phyloP scores from a whole-genome alignment of 1,140 invertebrate genomes.

The Cardiocondyla obscurior region DNA sequence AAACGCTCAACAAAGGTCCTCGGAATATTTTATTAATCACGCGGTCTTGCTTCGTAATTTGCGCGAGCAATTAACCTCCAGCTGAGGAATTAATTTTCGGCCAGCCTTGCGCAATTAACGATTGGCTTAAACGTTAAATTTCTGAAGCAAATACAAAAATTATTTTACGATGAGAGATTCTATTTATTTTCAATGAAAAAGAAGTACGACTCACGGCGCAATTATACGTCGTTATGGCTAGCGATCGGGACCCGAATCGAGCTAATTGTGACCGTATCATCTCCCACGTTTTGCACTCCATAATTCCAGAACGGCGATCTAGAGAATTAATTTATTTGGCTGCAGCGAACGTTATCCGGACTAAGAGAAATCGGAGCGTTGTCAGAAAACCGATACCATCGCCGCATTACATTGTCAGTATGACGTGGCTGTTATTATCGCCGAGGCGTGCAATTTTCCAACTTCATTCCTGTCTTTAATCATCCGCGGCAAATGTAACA shows the following conservation, averaged over 20 bases:
- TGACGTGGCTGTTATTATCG: slow-evolving; percentile 34
- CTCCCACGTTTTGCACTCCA: not conserved
- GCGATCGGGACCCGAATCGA: not conserved
- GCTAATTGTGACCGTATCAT: not conserved
- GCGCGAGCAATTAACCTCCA: not conserved
- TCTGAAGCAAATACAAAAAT: not conserved
- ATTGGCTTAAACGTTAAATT: not conserved
- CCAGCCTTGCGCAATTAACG: not conserved
- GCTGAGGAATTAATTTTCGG: slow-evolving; percentile 27
- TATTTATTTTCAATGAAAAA: not conserved
- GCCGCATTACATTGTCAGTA: slow-evolving; percentile 7
- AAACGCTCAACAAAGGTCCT: not conserved
- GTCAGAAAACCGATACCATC: not conserved
- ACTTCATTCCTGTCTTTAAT: slow-evolving; percentile 37
- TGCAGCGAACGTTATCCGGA: not conserved
- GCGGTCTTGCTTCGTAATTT: not conserved
- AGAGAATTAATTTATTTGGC: slow-evolving; percentile 8
- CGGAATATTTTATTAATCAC: slow-evolving; percentile 13
- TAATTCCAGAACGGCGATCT: not conserved
- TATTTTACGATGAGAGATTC: not conserved
- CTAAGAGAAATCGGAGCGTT: slow-evolving; percentile 8
- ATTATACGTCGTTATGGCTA: not conserved
- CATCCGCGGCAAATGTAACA: slow-evolving; percentile 20
- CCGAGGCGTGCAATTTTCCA: slow-evolving; percentile 26
- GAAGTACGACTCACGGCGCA: no score